phyloP scores from a whole-genome alignment of 2,113 vertebrate genomes.

The Ptilonorhynchus violaceus region DNA sequence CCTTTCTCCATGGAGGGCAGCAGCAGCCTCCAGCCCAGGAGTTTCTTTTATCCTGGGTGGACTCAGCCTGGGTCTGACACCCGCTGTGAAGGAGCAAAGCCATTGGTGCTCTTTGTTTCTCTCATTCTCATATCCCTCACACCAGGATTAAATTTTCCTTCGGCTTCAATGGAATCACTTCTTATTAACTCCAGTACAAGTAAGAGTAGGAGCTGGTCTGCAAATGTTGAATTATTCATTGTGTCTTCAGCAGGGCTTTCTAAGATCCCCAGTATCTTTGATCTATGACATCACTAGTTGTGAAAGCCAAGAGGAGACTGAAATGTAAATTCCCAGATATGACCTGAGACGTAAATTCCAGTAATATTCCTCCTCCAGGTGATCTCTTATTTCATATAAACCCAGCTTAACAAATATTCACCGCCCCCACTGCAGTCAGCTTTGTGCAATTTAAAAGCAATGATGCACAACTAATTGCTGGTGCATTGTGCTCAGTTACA shows the following conservation, averaged over 20 bases:
- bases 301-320: conserved; percentile 39
- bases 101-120: neutral
- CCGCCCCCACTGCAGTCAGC: neutral
- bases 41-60: neutral
- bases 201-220: neutral
- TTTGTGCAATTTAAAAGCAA: conserved; percentile 44
- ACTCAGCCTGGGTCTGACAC: neutral
- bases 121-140: neutral
- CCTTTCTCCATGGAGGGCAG: neutral
- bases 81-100: neutral
- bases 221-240: neutral
- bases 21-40: neutral
- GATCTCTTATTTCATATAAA: conserved; percentile 30
- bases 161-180: neutral
- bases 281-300: conserved; percentile 37
- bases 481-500: conserved; percentile 50
- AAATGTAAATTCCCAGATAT: conserved; percentile 38
- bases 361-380: conserved; percentile 34
- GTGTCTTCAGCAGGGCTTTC: neutral
- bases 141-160: neutral
- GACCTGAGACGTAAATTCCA: conserved; percentile 25
- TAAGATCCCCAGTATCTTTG: neutral
- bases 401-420: neutral
- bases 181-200: neutral
- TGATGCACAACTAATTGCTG: conserved; percentile 51